Evolutionary conservation across 2,888 invertebrate genomes (phyloP), one percentile per base, ranked within the genome.

Genomic region (Pristionchus arcanus): DNA sequence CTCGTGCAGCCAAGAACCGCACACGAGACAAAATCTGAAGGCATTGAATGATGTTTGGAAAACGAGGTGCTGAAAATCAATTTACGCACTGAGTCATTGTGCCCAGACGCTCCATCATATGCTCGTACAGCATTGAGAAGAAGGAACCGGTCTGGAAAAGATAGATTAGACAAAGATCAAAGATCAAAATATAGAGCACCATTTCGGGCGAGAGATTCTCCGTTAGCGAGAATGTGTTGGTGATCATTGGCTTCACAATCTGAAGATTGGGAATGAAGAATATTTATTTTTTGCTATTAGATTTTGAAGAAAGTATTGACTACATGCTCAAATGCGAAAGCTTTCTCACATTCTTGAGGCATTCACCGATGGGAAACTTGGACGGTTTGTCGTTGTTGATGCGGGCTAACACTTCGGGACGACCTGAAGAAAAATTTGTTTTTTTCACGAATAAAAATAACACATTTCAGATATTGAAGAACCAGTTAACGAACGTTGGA

Each of bases 11-110:
- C 55, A 55, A 4, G 34, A 55, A 4, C 55, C 53, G 21, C 84
- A 84, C n/a, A 84, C 84, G 31, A 84, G 55, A 31, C 84, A 84
- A 31, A 19, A 84, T 25, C 84, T 84, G 77, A 25, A 77, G 25
- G 5, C 1, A 71, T 9, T 19, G 25, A 59, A 21, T 59, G 19
- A 4, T 9, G n/a, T n/a, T n/a, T 13, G 28, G 68, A 68, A 31
- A 68, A 15, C 31, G 16, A 31, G 31, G 31, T 31, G 13, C 25
- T n/a, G 19, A 34, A 34, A 74, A 28, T 74, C 11, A 25, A 25
- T 42, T 7, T 2, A 31, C 53, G 1, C 5, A 83, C 83, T 83
- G 55, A 55, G 83, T 83, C 31, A 83, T 13, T 5, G 83, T 55
- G 5, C 31, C 13, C 28, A 83, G 16, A 28, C 83, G 49, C 9